Base-by-base conservation (phyloP, 2,888 invertebrate species). In the Anarsia innoxiella region DNA sequence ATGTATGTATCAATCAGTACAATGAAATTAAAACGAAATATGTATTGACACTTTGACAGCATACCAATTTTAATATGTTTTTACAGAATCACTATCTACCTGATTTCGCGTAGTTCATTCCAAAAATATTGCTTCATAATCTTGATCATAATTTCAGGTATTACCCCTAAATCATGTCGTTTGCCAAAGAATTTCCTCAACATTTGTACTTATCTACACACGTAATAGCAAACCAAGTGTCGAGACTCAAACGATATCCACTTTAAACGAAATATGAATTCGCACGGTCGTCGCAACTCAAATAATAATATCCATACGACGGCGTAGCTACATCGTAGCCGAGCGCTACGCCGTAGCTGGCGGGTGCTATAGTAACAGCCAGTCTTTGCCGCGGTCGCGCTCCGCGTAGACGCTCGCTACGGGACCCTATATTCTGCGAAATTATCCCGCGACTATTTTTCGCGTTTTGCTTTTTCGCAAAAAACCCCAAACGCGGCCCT, bases 341-440 rank as follows among this genome's bases (percentile, higher is more conserved):
- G 56, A 59, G 59, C 56, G 66, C 68, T 71, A 74, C 72, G 66
- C 48, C 71, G 72, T 70, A 77, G 74, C 61, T 57, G 73, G 56
- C 74, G 74, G 78, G 58, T 73, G 73, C 80, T 79, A 80, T 80
- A 79, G 80, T 66, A 76, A 80, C 80, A 45, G 56, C 53, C 77
- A 80, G 79, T 80, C 66, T 64, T 59, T 59, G 61, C 56, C 67
- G 66, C 64, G 71, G 58, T 57, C 58, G 53, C 68, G 59, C 47
- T 46, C 59, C 64, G 75, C 75, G 75, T 74, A 75, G 74, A 77
- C 82, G 77, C 59, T 60, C 45, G 45, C 47, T 39, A 45, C 45
- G 53, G n/a, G n/a, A 15, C 49, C 56, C 49, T 49, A 43, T 44
- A 50, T 50, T 46, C 42, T 46, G 39, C 50, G 48, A 45, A n/a